These are phyloP conservation scores for Manis crassicaudata DNA, from an alignment of 2,797 vertebrate genomes.

Conservation along the genomic window DNA sequence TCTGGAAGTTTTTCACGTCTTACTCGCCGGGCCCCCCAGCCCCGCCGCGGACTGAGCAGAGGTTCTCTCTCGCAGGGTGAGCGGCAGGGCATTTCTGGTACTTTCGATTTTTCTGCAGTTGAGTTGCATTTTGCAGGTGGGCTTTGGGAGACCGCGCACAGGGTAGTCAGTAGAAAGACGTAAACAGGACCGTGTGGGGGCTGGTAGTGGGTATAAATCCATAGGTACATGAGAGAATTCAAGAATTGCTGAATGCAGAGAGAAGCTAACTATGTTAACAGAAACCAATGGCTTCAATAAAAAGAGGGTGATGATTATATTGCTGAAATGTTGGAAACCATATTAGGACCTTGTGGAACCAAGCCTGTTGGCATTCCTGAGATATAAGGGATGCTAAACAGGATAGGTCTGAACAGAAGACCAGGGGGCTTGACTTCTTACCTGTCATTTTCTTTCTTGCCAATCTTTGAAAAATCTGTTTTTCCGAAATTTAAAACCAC, in stretches of 20 bases:
- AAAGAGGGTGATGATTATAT: neutral
- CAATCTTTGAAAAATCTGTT: conserved; percentile 3
- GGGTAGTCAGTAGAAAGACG: neutral
- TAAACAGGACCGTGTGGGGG: neutral
- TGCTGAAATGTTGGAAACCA: neutral
- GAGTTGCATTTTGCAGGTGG: neutral
- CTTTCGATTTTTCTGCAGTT: neutral
- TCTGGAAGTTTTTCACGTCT: neutral
- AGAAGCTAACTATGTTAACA: neutral
- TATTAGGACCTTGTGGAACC: neutral
- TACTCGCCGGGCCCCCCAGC: too few relatives aligned
- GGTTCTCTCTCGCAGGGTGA: conserved; percentile 4
- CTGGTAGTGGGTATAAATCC: neutral
- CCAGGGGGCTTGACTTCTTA: neutral
- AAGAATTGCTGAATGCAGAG: neutral
- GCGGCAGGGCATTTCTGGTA: neutral
- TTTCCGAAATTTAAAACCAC: conserved; percentile 9
- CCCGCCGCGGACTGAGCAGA: neutral
- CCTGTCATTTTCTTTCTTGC: conserved; percentile 14
- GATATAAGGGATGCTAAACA: neutral
- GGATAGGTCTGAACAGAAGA: neutral
- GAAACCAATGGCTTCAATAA: neutral
- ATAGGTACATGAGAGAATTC: neutral
- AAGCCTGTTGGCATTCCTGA: neutral
- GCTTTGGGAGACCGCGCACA: neutral